phyloP scores from a whole-genome alignment of 1,140 invertebrate genomes.

The Drosophila seguyi region DNA sequence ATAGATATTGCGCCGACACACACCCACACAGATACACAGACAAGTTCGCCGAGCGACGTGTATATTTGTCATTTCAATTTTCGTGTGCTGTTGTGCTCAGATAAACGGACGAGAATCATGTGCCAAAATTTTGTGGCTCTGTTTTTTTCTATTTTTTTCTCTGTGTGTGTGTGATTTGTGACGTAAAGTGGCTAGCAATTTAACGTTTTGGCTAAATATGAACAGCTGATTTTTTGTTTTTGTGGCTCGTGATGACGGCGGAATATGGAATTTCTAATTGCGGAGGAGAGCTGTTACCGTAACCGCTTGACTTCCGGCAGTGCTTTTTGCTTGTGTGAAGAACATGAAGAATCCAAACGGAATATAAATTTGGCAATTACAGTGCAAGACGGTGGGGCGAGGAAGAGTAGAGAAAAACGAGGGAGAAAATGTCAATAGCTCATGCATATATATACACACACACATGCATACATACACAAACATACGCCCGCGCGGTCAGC shows the following conservation, averaged over 20 bases:
- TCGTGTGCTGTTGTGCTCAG: constrained; percentile 54
- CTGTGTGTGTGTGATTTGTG: constrained; percentile 11
- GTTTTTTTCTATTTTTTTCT: background rate
- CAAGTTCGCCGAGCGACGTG: constrained; percentile 14
- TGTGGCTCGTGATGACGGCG: constrained; percentile 9
- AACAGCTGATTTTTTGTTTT: constrained; percentile 38
- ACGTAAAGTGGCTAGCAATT: constrained; percentile 24
- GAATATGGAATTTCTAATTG: constrained; percentile 16
- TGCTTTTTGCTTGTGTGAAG: background rate
- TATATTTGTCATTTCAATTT: constrained; percentile 70
- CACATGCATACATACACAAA: background rate
- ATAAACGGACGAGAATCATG: constrained; percentile 68
- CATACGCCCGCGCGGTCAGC: constrained; percentile 50
- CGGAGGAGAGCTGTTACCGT: background rate
- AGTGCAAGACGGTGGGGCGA: background rate
- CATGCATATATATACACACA: constrained; percentile 12
- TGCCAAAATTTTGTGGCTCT: constrained; percentile 42
- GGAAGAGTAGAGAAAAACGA: background rate
- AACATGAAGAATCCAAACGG: background rate
- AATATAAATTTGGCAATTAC: constrained; percentile 33
- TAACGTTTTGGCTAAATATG: constrained; percentile 8
- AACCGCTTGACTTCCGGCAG: constrained; percentile 6
- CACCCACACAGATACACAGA: constrained; percentile 25
- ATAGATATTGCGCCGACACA: constrained; percentile 16
- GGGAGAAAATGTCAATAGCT: constrained; percentile 47